A percentile compares a stretch with the other conserved stretches of the same genome.
phyloP scores from a whole-genome alignment of 2,888 invertebrate genomes.

The Sinelater perroti region DNA sequence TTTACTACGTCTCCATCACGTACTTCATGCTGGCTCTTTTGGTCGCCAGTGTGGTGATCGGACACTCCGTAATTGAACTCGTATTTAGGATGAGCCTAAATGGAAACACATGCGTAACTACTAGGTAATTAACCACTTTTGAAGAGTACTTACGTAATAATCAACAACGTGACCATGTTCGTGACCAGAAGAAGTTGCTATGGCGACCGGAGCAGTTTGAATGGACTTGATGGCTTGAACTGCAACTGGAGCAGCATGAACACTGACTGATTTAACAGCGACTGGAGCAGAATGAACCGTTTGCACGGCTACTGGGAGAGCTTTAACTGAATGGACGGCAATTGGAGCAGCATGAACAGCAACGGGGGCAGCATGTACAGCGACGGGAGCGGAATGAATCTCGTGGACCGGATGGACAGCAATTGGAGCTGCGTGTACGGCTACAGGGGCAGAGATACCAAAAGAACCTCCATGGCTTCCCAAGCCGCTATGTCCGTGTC shows the following conservation, averaged over 20 bases:
- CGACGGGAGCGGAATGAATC: too few relatives aligned
- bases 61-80: conserved; percentile 65
- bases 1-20: conserved; percentile 64
- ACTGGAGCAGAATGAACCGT: conserved; percentile 16
- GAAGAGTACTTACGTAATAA: conserved; percentile 25
- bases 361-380: conserved; percentile 5
- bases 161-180: conserved; percentile 25
- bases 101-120: neutral
- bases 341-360: conserved; percentile 7
- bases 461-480: neutral
- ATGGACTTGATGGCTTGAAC: too few relatives aligned
- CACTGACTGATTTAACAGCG: conserved; percentile 7
- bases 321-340: conserved; percentile 4
- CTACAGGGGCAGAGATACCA: conserved; percentile 1
- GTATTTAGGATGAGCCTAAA: conserved; percentile 68
- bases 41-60: conserved; percentile 66
- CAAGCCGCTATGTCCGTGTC: neutral
- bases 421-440: conserved; percentile 5
- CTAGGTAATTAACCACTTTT: neutral
- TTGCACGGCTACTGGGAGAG: conserved; percentile 2
- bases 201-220: neutral
- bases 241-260: conserved; percentile 14
- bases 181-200: neutral
- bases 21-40: conserved; percentile 64
- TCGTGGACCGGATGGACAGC: too few relatives aligned